Base-by-base conservation (phyloP, 2,113 vertebrate species). In the Oreochromis niloticus region DNA sequence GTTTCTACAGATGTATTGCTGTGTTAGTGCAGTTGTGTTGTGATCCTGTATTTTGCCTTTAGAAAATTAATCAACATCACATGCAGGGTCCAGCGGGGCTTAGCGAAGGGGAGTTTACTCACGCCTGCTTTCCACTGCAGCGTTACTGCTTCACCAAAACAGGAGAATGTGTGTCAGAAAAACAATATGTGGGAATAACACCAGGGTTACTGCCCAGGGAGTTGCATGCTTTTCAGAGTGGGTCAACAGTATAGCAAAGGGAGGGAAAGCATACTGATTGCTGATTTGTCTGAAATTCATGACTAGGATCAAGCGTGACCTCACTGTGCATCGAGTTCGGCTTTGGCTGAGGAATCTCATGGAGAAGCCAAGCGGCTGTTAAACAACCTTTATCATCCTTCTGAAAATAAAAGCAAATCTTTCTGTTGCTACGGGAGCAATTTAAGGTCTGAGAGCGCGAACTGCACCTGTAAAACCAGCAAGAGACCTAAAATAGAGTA, bases 261-360 rank as follows among this genome's bases (percentile, higher is more conserved):
- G 85, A 93, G 83, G 80, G 82, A 92, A 92, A 86, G 46, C 78
- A 32, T 6, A 27, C 48, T 88, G 85, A 92, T 83, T 84, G 75
- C 84, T 92, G 92, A 88, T 94, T 93, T 92, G 90, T 89, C 87
- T 81, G 68, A 87, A 87, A 87, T 81, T 80, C 66, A 52, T 5
- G 3, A 89, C 55, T 24, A 17, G 63, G 61, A 59, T 92, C 84
- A 75, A 61, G 83, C 9, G 6, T 93, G 89, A 93, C 84, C 73
- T 92, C 87, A 91, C 41, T 36, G 80, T 52, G 17, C 61, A 81
- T 78, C 16, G 43, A 86, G 55, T 68, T 88, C 6, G 1, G 22
- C 22, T 17, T 80, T 81, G 81, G 88, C 80, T 71, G 66, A 68
- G 66, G 78, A 93, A 63, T 86, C 75, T 55, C 1, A 2, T 27